phyloP scores from a whole-genome alignment of 2,113 vertebrate genomes.

The Planiliza haematocheilus region DNA sequence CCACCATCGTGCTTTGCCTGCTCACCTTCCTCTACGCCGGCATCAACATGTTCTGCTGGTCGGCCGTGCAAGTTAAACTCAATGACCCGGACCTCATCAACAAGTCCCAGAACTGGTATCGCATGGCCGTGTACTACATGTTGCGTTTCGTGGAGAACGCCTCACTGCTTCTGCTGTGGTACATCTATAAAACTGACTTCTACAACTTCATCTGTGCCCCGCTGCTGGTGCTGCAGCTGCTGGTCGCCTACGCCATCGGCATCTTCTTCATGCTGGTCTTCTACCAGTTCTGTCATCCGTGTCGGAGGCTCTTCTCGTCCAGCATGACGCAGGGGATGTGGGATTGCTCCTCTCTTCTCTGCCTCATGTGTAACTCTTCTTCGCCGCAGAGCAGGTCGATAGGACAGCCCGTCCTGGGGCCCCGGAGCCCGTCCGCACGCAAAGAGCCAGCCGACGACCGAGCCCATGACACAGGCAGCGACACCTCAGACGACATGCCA shows the following conservation, averaged over 20 bases:
- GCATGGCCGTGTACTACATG: slow-evolving; percentile 90
- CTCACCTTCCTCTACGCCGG: slow-evolving; percentile 96
- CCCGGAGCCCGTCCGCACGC: slow-evolving; percentile 32
- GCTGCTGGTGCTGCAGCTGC: slow-evolving; percentile 88
- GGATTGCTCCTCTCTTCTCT: slow-evolving; percentile 85
- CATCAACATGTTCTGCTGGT: slow-evolving; percentile 99
- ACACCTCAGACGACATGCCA: slow-evolving; percentile 49
- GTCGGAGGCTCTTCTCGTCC: slow-evolving; percentile 93
- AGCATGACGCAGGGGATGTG: slow-evolving; percentile 86
- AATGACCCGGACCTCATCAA: slow-evolving; percentile 93
- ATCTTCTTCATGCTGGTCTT: slow-evolving; percentile 97
- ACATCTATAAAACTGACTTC: slow-evolving; percentile 89
- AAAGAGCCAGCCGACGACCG: slow-evolving; percentile 64
- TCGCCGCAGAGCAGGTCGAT: slow-evolving; percentile 46
- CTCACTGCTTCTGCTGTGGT: slow-evolving; percentile 92
- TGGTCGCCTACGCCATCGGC: slow-evolving; percentile 88
- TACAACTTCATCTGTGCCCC: slow-evolving; percentile 90
- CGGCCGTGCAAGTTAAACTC: slow-evolving; percentile 93
- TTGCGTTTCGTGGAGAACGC: slow-evolving; percentile 93
- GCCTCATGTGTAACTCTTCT: slow-evolving; percentile 66
- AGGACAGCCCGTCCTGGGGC: slow-evolving; percentile 73
- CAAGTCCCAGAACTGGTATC: slow-evolving; percentile 94
- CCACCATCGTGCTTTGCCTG: slow-evolving; percentile 91
- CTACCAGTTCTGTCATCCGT: slow-evolving; percentile 96
- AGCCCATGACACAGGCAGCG: slow-evolving; percentile 64